These are phyloP conservation scores for Halictus quadricinctus DNA, from an alignment of 2,888 invertebrate genomes.

Conservation along the genomic window DNA sequence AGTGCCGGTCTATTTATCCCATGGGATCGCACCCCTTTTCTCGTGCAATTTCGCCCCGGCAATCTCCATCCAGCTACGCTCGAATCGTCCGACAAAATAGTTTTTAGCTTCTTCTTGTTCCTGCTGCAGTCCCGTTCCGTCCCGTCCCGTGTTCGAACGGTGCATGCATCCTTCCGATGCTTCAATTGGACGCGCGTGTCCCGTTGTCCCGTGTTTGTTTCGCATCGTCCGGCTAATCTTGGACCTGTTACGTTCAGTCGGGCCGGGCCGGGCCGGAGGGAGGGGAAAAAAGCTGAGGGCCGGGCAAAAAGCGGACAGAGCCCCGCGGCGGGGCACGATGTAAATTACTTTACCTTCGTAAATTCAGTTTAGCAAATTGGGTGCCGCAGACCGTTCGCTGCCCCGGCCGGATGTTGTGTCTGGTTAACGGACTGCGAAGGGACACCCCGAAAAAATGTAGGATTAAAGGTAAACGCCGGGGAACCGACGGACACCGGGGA, in stretches of 20 bases:
- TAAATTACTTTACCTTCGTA: slow-evolving; percentile 2
- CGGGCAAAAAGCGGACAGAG: neutral
- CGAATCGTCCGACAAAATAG: slow-evolving; percentile 43
- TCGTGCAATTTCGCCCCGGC: slow-evolving; percentile 63
- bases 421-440: neutral
- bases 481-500: neutral
- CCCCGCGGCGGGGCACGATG: slow-evolving; percentile 1
- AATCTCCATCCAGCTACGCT: slow-evolving; percentile 60
- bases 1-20: slow-evolving; percentile 67
- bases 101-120: slow-evolving; percentile 36
- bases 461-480: neutral
- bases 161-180: neutral
- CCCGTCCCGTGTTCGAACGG: slow-evolving; percentile 2
- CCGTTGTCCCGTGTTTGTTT: slow-evolving; percentile 8
- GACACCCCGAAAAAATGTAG: too few relatives aligned
- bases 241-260: neutral
- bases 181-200: slow-evolving; percentile 7
- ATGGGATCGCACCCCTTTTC: slow-evolving; percentile 58
- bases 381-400: neutral
- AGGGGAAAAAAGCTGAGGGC: neutral
- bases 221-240: slow-evolving; percentile 15
- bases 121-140: neutral
- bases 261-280: too few relatives aligned
- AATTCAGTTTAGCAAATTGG: slow-evolving; percentile 7
- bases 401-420: neutral